Evolutionary conservation across 1,140 invertebrate genomes (phyloP).

Genomic region (Drosophila serrata): DNA sequence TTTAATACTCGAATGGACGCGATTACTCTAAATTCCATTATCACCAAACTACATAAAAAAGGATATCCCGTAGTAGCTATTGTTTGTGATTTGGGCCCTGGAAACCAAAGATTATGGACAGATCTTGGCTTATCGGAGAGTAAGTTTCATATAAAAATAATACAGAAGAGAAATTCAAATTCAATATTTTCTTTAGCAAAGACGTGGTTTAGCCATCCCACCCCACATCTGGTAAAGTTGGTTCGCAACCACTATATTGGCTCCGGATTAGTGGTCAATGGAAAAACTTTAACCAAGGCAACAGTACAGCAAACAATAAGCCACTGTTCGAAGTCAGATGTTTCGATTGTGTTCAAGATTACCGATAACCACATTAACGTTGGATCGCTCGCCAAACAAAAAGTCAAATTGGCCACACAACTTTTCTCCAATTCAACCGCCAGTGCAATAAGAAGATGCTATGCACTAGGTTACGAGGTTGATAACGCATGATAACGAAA

Average conservation of each 20-base stretch:
- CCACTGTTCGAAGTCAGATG: not conserved
- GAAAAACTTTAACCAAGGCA: not conserved
- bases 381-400: not conserved
- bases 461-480: not conserved
- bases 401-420: not conserved
- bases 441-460: not conserved
- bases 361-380: not conserved
- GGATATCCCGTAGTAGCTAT: too few relatives aligned
- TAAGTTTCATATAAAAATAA: too few relatives aligned
- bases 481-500: not conserved
- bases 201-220: too few relatives aligned
- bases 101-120: too few relatives aligned
- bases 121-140: too few relatives aligned
- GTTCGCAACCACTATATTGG: slow-evolving; percentile 2
- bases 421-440: not conserved
- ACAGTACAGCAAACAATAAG: not conserved
- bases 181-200: too few relatives aligned
- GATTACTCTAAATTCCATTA: too few relatives aligned
- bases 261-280: not conserved
- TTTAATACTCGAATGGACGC: too few relatives aligned
- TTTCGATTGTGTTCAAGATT: not conserved
- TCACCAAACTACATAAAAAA: too few relatives aligned
- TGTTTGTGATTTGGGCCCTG: too few relatives aligned
- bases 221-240: slow-evolving; percentile 16
- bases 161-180: too few relatives aligned